Evolutionary conservation across 2,888 invertebrate species (phyloP).

Genomic region (Hypolimnas misippus): DNA sequence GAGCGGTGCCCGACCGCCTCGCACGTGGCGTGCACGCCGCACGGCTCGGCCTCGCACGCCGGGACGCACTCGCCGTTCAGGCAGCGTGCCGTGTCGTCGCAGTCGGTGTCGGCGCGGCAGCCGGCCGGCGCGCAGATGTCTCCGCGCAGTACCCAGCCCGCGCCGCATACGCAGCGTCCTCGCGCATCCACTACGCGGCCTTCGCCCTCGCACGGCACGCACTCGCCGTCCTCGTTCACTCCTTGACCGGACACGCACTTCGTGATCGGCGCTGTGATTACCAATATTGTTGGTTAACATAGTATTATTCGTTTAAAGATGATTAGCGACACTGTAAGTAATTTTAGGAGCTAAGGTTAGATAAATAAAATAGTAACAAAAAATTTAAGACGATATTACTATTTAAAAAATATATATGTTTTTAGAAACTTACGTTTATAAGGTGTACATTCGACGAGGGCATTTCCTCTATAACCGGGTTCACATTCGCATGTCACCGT

Average conservation of each 20-base stretch:
- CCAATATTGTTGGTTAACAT: too few relatives aligned
- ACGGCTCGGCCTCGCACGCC: constrained; percentile 89
- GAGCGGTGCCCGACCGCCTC: constrained; percentile 90
- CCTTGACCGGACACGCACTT: constrained; percentile 92
- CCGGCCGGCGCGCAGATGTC: constrained; percentile 90
- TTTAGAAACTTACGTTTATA: constrained; percentile 89
- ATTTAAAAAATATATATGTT: background rate
- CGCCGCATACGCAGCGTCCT: constrained; percentile 92
- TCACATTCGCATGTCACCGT: constrained; percentile 95
- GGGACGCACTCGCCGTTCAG: constrained; percentile 90
- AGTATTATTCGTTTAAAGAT: too few relatives aligned
- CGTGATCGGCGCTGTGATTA: constrained; percentile 78
- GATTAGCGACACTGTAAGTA: too few relatives aligned
- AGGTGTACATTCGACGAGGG: constrained; percentile 88
- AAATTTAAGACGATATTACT: too few relatives aligned
- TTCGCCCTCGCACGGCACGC: constrained; percentile 88
- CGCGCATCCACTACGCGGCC: constrained; percentile 90
- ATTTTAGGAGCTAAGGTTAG: too few relatives aligned
- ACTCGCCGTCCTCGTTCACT: constrained; percentile 90
- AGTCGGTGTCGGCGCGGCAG: constrained; percentile 89
- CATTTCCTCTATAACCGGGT: constrained; percentile 94
- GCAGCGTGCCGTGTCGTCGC: constrained; percentile 90
- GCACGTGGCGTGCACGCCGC: constrained; percentile 91
- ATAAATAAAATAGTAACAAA: too few relatives aligned
- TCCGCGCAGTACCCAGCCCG: constrained; percentile 91